phyloP scores from a whole-genome alignment of 23 tunicate genomes.

The Ascidia mentula region DNA sequence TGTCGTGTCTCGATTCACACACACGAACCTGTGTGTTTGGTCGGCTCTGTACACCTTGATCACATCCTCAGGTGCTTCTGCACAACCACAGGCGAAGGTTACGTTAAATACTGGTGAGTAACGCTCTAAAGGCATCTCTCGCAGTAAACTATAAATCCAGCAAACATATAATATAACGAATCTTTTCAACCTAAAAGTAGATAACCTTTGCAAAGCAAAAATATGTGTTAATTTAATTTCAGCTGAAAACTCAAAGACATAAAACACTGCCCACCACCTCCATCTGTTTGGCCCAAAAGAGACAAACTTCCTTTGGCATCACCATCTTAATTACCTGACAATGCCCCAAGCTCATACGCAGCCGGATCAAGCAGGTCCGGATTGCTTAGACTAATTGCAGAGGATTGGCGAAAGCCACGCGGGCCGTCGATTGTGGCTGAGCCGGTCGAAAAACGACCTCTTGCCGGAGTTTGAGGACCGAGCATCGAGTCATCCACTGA shows the following conservation, averaged over 20 bases:
- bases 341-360: constrained; percentile 15
- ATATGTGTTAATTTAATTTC: too few relatives aligned
- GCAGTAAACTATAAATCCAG: too few relatives aligned
- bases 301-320: too few relatives aligned
- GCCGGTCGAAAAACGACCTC: constrained; percentile 1
- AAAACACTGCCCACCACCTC: too few relatives aligned
- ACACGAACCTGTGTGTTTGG: constrained; percentile 67
- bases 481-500: constrained; percentile 69
- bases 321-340: constrained; percentile 36
- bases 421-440: constrained; percentile 46
- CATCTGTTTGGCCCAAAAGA: too few relatives aligned
- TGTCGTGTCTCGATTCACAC: constrained; percentile 85
- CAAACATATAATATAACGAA: too few relatives aligned
- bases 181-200: too few relatives aligned
- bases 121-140: too few relatives aligned
- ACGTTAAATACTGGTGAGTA: too few relatives aligned
- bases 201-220: too few relatives aligned
- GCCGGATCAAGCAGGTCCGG: constrained; percentile 77
- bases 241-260: too few relatives aligned
- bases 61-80: constrained; percentile 94
- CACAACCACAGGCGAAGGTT: not conserved
- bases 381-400: constrained; percentile 63
- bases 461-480: constrained; percentile 8
- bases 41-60: constrained; percentile 91
- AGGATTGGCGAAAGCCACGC: constrained; percentile 34